phyloP scores from a whole-genome alignment of 2,797 vertebrate genomes.

The Pantherophis alleghaniensis region DNA sequence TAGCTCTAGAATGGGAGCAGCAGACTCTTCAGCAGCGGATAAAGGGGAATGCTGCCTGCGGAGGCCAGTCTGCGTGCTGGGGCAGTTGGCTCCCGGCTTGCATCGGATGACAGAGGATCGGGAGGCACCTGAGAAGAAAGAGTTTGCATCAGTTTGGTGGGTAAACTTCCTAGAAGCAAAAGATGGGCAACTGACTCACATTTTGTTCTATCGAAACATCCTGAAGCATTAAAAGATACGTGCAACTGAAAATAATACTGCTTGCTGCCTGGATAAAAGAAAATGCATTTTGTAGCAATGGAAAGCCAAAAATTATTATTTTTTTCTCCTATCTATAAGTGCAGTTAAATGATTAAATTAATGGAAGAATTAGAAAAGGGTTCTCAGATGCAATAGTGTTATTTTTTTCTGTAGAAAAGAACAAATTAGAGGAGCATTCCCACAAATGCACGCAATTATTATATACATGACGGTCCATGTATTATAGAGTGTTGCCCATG shows the following conservation, averaged over 20 bases:
- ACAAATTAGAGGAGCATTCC: constrained; percentile 27
- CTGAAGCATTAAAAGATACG: background rate
- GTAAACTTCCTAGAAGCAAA: constrained; percentile 44
- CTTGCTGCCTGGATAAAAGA: too few relatives aligned
- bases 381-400: background rate
- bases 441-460: background rate
- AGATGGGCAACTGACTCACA: background rate
- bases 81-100: constrained; percentile 77
- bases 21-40: constrained; percentile 76
- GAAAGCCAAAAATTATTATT: background rate
- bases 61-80: constrained; percentile 74
- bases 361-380: constrained; percentile 10
- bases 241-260: background rate
- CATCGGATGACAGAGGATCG: constrained; percentile 76
- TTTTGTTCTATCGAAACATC: background rate
- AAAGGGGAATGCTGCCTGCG: constrained; percentile 77
- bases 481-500: background rate
- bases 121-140: constrained; percentile 77
- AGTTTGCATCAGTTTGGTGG: constrained; percentile 65
- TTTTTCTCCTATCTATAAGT: background rate
- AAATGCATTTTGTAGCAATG: constrained; percentile 5
- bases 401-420: background rate
- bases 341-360: constrained; percentile 9
- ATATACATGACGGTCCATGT: background rate
- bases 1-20: constrained; percentile 79